A percentile compares a stretch with the other conserved stretches of the same genome.
Evolutionary conservation across 2,888 invertebrate genomes (phyloP).

Genomic region (Neoitamus cyanurus): DNA sequence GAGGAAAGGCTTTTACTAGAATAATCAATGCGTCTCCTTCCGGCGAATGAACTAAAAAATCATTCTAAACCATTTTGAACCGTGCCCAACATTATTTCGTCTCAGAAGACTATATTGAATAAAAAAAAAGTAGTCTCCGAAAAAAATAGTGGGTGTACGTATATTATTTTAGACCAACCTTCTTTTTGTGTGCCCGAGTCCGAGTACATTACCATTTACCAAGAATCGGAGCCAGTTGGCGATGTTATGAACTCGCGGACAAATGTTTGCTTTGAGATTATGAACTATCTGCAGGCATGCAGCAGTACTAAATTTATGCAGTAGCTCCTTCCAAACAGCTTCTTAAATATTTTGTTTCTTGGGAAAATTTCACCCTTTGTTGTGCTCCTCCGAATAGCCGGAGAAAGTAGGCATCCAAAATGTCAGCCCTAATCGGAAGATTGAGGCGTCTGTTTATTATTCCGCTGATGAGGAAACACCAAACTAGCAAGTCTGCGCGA

Average conservation of each 20-base stretch:
- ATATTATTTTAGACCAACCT: not conserved
- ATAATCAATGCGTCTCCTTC: no score
- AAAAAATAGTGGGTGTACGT: no score
- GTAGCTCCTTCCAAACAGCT: not conserved
- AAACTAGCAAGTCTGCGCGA: not conserved
- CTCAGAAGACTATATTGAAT: no score
- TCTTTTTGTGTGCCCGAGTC: no score
- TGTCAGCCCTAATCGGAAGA: not conserved
- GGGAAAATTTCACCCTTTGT: not conserved
- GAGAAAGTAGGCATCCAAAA: not conserved
- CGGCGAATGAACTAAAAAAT: no score
- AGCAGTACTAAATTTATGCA: not conserved
- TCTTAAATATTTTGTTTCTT: not conserved
- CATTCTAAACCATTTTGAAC: no score
- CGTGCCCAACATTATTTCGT: no score
- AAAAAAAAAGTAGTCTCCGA: no score
- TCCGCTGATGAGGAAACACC: slow-evolving; percentile 10
- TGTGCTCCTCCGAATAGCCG: not conserved
- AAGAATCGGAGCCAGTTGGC: not conserved
- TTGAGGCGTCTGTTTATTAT: slow-evolving; percentile 34
- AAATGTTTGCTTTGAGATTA: not conserved
- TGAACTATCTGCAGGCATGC: not conserved
- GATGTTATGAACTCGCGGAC: not conserved
- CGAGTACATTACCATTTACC: not conserved
- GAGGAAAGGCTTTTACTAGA: no score